Base-by-base conservation (phyloP, 2,113 vertebrate genomes). In the Mus spicilegus region DNA sequence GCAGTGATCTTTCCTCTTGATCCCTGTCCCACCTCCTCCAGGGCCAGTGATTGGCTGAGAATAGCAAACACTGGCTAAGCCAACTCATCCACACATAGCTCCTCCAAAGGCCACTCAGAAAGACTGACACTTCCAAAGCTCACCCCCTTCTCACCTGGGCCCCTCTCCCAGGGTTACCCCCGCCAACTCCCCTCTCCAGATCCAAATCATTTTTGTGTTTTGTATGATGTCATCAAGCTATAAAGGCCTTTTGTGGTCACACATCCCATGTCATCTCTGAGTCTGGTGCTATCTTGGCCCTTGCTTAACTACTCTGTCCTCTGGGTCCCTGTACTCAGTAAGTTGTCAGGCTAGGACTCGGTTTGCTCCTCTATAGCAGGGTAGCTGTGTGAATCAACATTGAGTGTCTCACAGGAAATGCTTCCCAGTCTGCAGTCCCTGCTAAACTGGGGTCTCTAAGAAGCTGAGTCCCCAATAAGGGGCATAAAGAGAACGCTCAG, bases 1-100 rank as follows among this genome's bases (percentile, higher is more conserved):
- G 14, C 42, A 24, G 63, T 58, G 28, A 24, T 13, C 30, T 36
- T 0, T 5, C 7, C 63, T 72, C 76, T 46, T 84, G 19, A 39
- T 17, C 30, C 33, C 61, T 17, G 30, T n/a, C 11, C 0, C 0
- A 4, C 5, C 20, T 2, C 0, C 9, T 46, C 24, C 77, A 1
- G 12, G 75, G 51, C 13, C 28, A 87, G 73, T 14, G 7, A 19
- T 72, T 76, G 72, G 67, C 61, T 11, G 56, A 81, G 61, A 28
- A 56, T n/a, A 58, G 87, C 36, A 69, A 58, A 65, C 72, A 7
- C 0, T 65, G 85, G 54, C 86, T 30, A 49, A 95, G 75, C 51
- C 92, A 89, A 63, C 28, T 13, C 16, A 19, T 28, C 49, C 72
- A 90, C 63, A 67, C 24, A 17, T 9, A 46, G 54, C 26, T 76